These are phyloP conservation scores for Ecliptopera silaceata DNA, from an alignment of 2,888 invertebrate species.

Conservation along the genomic window DNA sequence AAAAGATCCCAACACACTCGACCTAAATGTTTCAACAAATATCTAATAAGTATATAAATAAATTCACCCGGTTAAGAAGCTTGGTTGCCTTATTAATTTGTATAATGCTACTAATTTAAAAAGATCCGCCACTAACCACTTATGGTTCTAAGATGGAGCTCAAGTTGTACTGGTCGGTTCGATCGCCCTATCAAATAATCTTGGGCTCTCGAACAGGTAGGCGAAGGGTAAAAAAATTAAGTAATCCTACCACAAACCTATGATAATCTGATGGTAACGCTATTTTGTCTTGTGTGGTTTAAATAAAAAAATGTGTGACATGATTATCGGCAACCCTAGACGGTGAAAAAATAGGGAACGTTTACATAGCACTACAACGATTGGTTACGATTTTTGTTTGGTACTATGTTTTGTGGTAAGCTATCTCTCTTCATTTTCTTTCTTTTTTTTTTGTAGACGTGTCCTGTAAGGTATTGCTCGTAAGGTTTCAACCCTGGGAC, in stretches of 20 bases:
- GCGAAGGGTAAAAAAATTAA: constrained; percentile 72
- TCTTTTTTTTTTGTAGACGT: too few species aligned
- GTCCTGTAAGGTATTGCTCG: too few species aligned
- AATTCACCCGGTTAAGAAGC: constrained; percentile 81
- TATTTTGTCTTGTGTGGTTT: constrained; percentile 83
- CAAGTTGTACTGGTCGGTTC: constrained; percentile 54
- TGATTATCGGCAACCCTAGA: constrained; percentile 74
- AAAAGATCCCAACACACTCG: constrained; percentile 70
- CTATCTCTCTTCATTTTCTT: too few species aligned
- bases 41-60: constrained; percentile 81
- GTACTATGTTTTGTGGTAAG: too few species aligned
- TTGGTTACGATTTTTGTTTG: too few species aligned
- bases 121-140: constrained; percentile 29
- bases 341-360: constrained; percentile 60
- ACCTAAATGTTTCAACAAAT: constrained; percentile 78
- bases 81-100: constrained; percentile 78
- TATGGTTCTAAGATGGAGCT: constrained; percentile 35
- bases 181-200: constrained; percentile 65
- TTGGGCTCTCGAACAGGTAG: constrained; percentile 73
- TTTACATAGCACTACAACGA: constrained; percentile 55
- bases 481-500: too few species aligned
- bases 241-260: constrained; percentile 78
- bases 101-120: constrained; percentile 50
- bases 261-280: constrained; percentile 83
- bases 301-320: constrained; percentile 78